These are phyloP conservation scores for Hiodon tergisus DNA, from an alignment of 2,113 vertebrate genomes.

Conservation along the genomic window DNA sequence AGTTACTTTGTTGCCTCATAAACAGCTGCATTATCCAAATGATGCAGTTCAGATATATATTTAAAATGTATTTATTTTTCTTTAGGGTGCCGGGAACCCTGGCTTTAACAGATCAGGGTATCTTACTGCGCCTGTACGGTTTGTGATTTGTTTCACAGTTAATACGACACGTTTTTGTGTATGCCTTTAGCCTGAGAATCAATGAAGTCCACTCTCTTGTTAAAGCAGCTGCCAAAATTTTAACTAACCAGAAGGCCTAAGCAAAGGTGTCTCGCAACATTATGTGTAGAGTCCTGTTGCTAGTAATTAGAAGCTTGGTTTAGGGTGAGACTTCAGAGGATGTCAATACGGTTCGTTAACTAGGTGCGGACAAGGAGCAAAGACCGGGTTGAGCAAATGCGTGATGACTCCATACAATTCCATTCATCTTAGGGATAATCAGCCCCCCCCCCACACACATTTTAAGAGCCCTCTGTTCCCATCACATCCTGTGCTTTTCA, in stretches of 20 bases:
- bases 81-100: too few relatives aligned
- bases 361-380: constrained; percentile 44
- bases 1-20: too few relatives aligned
- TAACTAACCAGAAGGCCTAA: constrained; percentile 1
- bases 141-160: too few relatives aligned
- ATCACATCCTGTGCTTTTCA: constrained; percentile 49
- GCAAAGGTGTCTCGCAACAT: constrained; percentile 13
- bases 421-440: constrained; percentile 50
- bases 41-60: too few relatives aligned
- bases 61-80: too few relatives aligned
- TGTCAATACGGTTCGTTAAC: constrained; percentile 40
- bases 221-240: constrained; percentile 1
- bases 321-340: constrained; percentile 27
- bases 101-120: too few relatives aligned
- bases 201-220: not conserved
- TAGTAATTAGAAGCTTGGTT: constrained; percentile 32
- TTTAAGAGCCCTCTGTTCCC: constrained; percentile 42
- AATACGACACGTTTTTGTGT: constrained; percentile 10
- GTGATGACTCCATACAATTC: constrained; percentile 35
- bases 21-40: too few relatives aligned
- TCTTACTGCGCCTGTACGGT: too few relatives aligned
- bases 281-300: constrained; percentile 19
- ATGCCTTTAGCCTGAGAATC: not conserved
- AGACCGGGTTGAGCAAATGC: constrained; percentile 28
- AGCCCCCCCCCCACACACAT: constrained; percentile 39